Evolutionary conservation across 2,797 vertebrate species (phyloP).

Genomic region (Hybognathus amarus): DNA sequence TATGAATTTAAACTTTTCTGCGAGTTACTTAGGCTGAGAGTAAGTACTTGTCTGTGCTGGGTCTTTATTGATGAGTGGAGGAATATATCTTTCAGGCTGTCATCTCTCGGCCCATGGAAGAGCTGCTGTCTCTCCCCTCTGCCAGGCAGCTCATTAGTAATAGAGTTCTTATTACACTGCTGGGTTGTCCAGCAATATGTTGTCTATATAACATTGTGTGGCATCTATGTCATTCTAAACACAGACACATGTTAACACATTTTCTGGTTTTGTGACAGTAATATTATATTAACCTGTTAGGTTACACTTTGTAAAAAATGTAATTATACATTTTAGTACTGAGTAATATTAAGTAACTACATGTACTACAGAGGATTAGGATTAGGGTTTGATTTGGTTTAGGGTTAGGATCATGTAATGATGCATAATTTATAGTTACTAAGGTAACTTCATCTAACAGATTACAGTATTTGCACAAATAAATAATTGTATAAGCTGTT

Average conservation of each 20-base stretch:
- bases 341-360: no score
- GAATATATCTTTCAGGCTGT: constrained; percentile 90
- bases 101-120: constrained; percentile 79
- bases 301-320: no score
- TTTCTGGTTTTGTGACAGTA: neutral
- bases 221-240: neutral
- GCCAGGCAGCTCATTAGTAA: constrained; percentile 84
- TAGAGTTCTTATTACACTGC: constrained; percentile 78
- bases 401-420: no score
- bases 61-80: constrained; percentile 85
- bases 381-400: no score
- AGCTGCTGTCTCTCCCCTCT: constrained; percentile 43
- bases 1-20: constrained; percentile 86
- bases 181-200: constrained; percentile 26
- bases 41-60: constrained; percentile 89
- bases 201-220: constrained; percentile 56
- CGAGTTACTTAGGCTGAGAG: constrained; percentile 87
- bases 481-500: neutral
- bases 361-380: no score
- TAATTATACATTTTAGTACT: no score
- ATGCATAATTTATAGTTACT: no score
- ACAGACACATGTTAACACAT: neutral
- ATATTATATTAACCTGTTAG: no score
- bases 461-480: neutral
- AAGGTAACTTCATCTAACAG: no score